Conservation (phyloP, 2,797 vertebrate genomes). For the Gephyroberyx darwinii region DNA sequence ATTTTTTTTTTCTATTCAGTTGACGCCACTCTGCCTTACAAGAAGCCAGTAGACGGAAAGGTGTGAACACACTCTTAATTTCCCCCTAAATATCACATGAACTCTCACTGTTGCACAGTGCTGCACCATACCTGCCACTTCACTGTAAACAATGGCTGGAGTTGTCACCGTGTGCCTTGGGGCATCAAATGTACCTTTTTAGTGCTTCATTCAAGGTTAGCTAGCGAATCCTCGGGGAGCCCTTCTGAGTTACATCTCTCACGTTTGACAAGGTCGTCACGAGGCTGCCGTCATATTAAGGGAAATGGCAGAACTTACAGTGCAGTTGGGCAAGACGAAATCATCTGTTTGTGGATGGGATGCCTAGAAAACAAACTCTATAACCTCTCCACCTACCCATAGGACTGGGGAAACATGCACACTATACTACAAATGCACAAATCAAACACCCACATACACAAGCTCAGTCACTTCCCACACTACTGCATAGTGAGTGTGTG, state of each 20-base stretch:
- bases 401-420: slow-evolving; percentile 20
- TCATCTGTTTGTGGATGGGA: slow-evolving; percentile 15
- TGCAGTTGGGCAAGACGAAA: not conserved
- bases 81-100: slow-evolving; percentile 14
- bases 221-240: slow-evolving; percentile 42
- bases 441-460: slow-evolving; percentile 33
- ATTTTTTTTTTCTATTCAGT: too few relatives aligned
- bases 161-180: slow-evolving; percentile 41
- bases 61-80: too few relatives aligned
- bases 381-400: slow-evolving; percentile 31
- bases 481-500: slow-evolving; percentile 13
- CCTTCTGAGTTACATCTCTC: slow-evolving; percentile 60
- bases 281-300: slow-evolving; percentile 42
- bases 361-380: slow-evolving; percentile 22
- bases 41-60: not conserved
- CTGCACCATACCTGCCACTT: slow-evolving; percentile 16
- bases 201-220: slow-evolving; percentile 62
- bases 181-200: slow-evolving; percentile 51
- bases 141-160: slow-evolving; percentile 44
- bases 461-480: slow-evolving; percentile 21
- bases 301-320: slow-evolving; percentile 2
- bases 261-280: slow-evolving; percentile 56
- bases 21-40: too few relatives aligned
- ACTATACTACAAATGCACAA: slow-evolving; percentile 13
- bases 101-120: slow-evolving; percentile 8